These are phyloP conservation scores for Sphaerodactylus townsendi DNA, from an alignment of 2,113 vertebrate genomes.

Conservation along the genomic window DNA sequence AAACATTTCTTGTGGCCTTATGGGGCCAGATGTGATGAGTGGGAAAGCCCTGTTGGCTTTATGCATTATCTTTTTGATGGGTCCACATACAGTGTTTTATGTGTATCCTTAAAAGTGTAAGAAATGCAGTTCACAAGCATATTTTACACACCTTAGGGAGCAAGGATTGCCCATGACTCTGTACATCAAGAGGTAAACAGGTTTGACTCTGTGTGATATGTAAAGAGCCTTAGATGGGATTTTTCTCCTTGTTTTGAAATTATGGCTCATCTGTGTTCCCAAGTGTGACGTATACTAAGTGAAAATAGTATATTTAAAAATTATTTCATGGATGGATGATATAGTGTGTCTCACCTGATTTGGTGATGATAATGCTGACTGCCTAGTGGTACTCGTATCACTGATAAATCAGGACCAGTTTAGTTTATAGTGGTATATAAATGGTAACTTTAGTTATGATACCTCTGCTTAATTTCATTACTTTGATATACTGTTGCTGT, in stretches of 20 bases:
- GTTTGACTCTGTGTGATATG: neutral
- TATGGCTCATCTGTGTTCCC: neutral
- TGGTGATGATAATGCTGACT: neutral
- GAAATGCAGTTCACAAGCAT: neutral
- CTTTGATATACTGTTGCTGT: neutral
- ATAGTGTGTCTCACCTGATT: neutral
- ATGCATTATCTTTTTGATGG: too few relatives aligned
- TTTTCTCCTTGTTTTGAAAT: neutral
- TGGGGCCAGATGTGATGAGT: too few relatives aligned
- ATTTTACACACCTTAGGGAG: neutral
- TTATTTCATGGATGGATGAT: neutral
- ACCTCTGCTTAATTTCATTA: neutral
- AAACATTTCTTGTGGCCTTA: neutral
- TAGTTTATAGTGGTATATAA: neutral
- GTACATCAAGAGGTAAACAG: neutral
- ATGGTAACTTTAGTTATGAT: neutral
- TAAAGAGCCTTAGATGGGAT: neutral
- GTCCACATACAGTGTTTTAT: neutral
- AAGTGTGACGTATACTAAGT: too few relatives aligned
- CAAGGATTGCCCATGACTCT: neutral
- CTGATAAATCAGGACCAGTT: neutral
- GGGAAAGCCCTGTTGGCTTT: too few relatives aligned
- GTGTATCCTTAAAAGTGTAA: neutral
- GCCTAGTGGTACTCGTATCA: neutral
- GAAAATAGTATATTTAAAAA: neutral